Evolutionary conservation across 37 sponge, comb jelly and placozoan species (phyloP).

Genomic region (Halichondria panicea): DNA sequence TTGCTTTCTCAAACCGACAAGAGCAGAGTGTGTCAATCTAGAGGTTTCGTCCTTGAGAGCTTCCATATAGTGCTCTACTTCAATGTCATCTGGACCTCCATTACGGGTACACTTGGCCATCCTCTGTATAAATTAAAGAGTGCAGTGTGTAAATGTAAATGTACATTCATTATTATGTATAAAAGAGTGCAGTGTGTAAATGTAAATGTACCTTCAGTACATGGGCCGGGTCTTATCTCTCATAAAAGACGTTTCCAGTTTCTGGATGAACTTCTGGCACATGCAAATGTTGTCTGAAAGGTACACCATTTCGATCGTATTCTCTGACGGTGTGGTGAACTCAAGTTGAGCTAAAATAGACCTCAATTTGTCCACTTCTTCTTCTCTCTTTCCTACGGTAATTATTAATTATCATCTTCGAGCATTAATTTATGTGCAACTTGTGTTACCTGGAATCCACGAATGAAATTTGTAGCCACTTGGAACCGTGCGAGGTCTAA

Average conservation of each 20-base stretch:
- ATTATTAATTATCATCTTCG: background rate
- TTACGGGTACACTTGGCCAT: background rate
- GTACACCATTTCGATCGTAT: background rate
- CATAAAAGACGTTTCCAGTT: background rate
- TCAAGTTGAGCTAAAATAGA: background rate
- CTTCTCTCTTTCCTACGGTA: background rate
- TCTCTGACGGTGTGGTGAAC: background rate
- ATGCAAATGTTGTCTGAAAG: background rate
- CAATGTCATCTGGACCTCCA: background rate
- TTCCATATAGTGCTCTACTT: constrained; percentile 1
- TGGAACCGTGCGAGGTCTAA: background rate
- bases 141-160: no score
- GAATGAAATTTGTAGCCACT: background rate
- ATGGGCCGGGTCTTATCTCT: background rate
- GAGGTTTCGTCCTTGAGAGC: background rate
- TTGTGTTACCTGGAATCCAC: background rate
- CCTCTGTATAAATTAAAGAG: no score
- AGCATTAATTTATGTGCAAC: background rate
- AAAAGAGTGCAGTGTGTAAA: no score
- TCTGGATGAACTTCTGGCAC: constrained; percentile 1
- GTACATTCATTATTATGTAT: no score
- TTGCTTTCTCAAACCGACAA: constrained; percentile 1
- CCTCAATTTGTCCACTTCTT: background rate
- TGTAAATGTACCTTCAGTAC: constrained; percentile 7
- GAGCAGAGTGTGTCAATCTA: background rate